phyloP scores from a whole-genome alignment of 2,888 invertebrate species.

The Eugnorisma glareosa region DNA sequence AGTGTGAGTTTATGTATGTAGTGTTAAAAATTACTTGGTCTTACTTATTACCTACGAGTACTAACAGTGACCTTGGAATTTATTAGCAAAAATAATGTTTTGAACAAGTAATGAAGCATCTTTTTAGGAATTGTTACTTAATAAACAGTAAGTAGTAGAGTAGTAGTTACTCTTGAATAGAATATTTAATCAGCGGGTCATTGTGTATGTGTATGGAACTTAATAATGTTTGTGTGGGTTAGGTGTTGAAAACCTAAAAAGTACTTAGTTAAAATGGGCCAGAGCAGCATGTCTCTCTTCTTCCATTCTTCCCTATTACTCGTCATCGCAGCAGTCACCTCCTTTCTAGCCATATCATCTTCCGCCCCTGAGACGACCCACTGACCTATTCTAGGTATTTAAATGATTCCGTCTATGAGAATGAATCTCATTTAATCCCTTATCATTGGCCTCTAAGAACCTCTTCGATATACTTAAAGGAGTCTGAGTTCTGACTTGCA shows the following conservation, averaged over 20 bases:
- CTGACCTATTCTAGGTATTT: too few relatives aligned
- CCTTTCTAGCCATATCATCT: too few relatives aligned
- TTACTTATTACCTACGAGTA: not conserved
- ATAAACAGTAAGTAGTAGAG: too few relatives aligned
- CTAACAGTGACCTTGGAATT: conserved; percentile 24
- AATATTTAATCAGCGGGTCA: conserved; percentile 14
- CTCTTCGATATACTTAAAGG: not conserved
- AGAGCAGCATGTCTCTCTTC: too few relatives aligned
- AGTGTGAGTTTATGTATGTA: not conserved
- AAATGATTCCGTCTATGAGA: not conserved
- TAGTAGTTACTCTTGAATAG: conserved; percentile 4
- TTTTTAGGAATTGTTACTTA: conserved; percentile 6
- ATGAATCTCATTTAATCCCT: not conserved
- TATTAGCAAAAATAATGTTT: conserved; percentile 1
- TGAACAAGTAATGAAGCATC: conserved; percentile 6
- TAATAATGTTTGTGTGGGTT: not conserved
- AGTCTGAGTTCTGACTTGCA: conserved; percentile 30
- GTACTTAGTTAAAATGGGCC: too few relatives aligned
- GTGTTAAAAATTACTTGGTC: not conserved
- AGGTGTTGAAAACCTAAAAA: not conserved
- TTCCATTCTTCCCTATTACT: too few relatives aligned
- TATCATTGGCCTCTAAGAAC: not conserved
- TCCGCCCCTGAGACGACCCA: too few relatives aligned
- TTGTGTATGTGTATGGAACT: conserved; percentile 6
- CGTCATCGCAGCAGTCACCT: too few relatives aligned